Evolutionary conservation across 92 coral and sea anemone species (phyloP).

Genomic region (Palythoa heliodiscus): DNA sequence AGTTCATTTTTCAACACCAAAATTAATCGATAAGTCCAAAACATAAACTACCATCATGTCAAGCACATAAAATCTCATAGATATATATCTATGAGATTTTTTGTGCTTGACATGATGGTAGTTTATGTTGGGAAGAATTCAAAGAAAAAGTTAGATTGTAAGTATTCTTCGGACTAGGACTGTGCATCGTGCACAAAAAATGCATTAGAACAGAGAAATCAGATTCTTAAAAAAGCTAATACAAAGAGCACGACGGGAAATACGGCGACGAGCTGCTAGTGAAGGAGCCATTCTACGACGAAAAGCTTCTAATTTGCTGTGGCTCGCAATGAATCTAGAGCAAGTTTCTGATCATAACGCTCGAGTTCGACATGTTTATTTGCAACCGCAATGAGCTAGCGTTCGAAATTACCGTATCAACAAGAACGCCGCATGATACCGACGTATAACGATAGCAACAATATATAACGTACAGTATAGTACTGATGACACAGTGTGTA

Average conservation of each 20-base stretch:
- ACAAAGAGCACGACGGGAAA: conserved; percentile 54
- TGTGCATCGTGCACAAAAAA: too few relatives aligned
- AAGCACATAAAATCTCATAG: conserved; percentile 54
- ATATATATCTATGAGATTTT: too few relatives aligned
- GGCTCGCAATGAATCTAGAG: conserved; percentile 89
- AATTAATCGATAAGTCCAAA: not conserved
- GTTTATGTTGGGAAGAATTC: conserved; percentile 11
- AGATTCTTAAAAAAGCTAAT: too few relatives aligned
- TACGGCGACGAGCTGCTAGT: conserved; percentile 72
- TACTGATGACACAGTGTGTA: too few relatives aligned
- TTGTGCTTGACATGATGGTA: too few relatives aligned
- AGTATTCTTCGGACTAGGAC: conserved; percentile 42
- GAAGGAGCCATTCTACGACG: conserved; percentile 91
- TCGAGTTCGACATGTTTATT: conserved; percentile 74
- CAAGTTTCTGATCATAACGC: conserved; percentile 86
- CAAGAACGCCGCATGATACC: too few relatives aligned
- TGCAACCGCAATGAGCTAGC: conserved; percentile 53
- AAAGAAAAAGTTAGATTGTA: conserved; percentile 17
- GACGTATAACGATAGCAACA: too few relatives aligned
- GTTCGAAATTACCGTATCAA: too few relatives aligned
- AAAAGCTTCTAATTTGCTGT: conserved; percentile 84
- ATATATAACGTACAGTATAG: too few relatives aligned
- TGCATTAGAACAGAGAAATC: too few relatives aligned
- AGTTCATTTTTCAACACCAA: not conserved
- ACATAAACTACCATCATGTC: conserved; percentile 28